Evolutionary conservation across 2,888 invertebrate genomes (phyloP).

Genomic region (Cynaeus angustus): DNA sequence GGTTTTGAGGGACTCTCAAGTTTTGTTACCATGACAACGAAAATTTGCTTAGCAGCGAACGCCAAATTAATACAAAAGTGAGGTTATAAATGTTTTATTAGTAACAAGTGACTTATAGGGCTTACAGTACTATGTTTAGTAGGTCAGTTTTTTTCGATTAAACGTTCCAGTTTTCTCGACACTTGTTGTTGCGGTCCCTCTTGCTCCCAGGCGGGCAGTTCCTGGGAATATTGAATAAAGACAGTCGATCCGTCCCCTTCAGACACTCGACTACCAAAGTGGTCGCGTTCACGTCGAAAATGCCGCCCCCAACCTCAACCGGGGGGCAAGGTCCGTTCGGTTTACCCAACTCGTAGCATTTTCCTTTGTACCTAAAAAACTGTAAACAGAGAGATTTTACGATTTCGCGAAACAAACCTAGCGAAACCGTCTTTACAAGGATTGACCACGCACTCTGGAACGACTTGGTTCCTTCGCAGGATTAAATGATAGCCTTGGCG

Average conservation of each 20-base stretch:
- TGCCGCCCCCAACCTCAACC: slow-evolving; percentile 68
- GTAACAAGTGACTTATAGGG: no score
- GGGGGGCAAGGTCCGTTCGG: slow-evolving; percentile 71
- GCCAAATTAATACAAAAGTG: no score
- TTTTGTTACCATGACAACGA: no score
- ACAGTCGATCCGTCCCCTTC: slow-evolving; percentile 60
- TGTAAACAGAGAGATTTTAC: not conserved
- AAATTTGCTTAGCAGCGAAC: no score
- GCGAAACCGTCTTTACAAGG: slow-evolving; percentile 77
- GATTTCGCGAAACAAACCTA: slow-evolving; percentile 56
- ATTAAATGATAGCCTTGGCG: slow-evolving; percentile 73
- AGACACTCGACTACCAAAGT: slow-evolving; percentile 77
- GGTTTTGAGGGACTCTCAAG: no score
- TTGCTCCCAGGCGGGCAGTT: slow-evolving; percentile 65
- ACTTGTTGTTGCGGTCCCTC: slow-evolving; percentile 60
- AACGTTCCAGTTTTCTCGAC: slow-evolving; percentile 55
- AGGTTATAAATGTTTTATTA: no score
- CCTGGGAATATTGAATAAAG: slow-evolving; percentile 59
- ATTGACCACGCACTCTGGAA: slow-evolving; percentile 78
- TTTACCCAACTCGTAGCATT: slow-evolving; percentile 72
- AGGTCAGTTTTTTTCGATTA: not conserved
- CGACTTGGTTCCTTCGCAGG: slow-evolving; percentile 72
- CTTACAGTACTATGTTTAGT: no score
- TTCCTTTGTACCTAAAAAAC: slow-evolving; percentile 69
- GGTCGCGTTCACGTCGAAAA: slow-evolving; percentile 77